Evolutionary conservation across 2,113 vertebrate genomes (phyloP), one percentile per base, ranked within the genome.

Genomic region (Noturus placidus): DNA sequence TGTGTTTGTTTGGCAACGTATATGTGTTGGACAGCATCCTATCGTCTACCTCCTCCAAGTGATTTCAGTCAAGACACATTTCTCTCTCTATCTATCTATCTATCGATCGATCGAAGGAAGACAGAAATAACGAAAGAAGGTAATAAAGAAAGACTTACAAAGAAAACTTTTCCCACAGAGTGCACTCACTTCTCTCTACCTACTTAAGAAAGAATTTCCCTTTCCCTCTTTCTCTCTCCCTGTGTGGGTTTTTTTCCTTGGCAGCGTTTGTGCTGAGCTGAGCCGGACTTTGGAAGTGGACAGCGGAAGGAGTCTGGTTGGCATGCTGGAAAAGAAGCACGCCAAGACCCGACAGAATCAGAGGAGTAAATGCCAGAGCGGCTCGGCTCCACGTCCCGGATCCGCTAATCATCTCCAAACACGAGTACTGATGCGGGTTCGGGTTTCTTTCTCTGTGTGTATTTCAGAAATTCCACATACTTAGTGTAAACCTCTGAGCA

Each of bases 1-100:
- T 82, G 33, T 63, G 81, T 56, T 42, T 50, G 85, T 70, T 88
- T 88, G 89, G 89, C 89, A 90, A 54, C 72, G 80, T 42, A 54
- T 88, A 42, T 76, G 74, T 80, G 54, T 90, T 74, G 81, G 77
- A 72, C 85, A 67, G 61, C 1, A 30, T 84, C 46, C 50, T 52
- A 84, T 84, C 83, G 4, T 84, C 13, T 70, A 69, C 83, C 4
- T 25, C 27, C n/a, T 38, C 72, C 72, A 80, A 80, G n/a, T 74
- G 83, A 78, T 63, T 86, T 85, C 76, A 89, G 42, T 72, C 81
- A 65, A 67, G 82, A 80, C 38, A 59, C 35, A 22, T 59, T 76
- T 76, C 67, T 72, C 30, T 19, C 30, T 70, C 46, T 69, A 1
- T 27, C 61, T 17, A 38, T 69, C 67, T 33, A 2, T 42, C 35